Base-by-base conservation (phyloP, 2,888 invertebrate genomes). In the Prosapia bicincta region DNA sequence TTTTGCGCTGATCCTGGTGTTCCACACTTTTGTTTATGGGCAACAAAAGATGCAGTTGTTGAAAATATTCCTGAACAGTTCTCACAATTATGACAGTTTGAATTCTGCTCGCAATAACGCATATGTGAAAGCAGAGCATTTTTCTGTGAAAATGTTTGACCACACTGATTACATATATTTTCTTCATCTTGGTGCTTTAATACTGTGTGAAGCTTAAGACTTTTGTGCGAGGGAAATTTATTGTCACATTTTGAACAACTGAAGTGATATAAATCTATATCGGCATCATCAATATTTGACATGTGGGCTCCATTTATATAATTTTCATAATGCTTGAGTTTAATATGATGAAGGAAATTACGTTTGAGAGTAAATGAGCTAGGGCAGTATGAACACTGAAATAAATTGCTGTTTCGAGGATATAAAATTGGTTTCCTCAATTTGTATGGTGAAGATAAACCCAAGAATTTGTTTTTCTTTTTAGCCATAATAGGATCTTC, bases 321-420 rank as follows among this genome's bases (percentile, higher is more conserved):
- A 54, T 10, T 3, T 3, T 54, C 54, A 20, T 54, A 54, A 20
- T 54, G 54, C 20, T 54, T 54, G 6, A 54, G 54, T 65, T 65
- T 72, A 20, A 70, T 69, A 65, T 76, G 76, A 32, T 66, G 73
- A 7, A 70, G 30, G 7, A 74, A 30, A 28, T 76, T 76, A 66
- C 76, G 30, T n/a, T 38, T 66, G 25, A 73, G 71, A 26, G 73
- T 76, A 30, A 76, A 76, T 15, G 26, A 26, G 15, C 70, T 73
- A 7, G 66, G 70, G 38, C 76, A 76, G 3, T 68, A 28, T 9
- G 26, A 30, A 65, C 74, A 74, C 30, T 26, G 65, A 54, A 54
- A 74, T 15, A 30, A 65, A 24, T 69, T 69, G n/a, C 20, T 30
- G 13, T 38, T 65, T 28, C 24, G 32, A 3, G 26, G 69, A 26